Evolutionary conservation across 2,797 vertebrate genomes (phyloP).

Genomic region (Molossus molossus): DNA sequence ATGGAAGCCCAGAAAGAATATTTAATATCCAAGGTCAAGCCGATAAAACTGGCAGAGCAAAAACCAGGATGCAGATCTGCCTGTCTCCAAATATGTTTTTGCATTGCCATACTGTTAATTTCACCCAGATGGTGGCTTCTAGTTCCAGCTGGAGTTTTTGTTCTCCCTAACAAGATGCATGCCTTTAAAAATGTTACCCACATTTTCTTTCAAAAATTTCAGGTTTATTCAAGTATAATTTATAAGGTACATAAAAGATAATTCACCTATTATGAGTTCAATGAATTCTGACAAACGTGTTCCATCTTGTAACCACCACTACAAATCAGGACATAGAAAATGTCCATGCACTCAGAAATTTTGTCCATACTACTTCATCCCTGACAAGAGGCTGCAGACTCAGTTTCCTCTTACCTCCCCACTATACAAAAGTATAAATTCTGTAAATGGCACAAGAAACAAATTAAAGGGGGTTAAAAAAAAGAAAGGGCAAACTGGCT

Average conservation of each 20-base stretch:
- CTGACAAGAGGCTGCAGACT: background rate
- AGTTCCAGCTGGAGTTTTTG: background rate
- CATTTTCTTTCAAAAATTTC: background rate
- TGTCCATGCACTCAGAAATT: background rate
- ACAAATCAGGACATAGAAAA: background rate
- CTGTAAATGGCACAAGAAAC: background rate
- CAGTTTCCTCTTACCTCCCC: background rate
- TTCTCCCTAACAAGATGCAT: background rate
- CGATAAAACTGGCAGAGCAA: background rate
- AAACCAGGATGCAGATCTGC: background rate
- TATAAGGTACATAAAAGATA: background rate
- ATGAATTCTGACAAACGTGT: background rate
- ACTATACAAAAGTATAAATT: background rate
- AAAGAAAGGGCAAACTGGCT: background rate
- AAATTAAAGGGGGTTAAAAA: background rate
- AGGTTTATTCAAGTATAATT: background rate
- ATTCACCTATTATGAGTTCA: background rate
- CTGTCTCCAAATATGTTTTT: background rate
- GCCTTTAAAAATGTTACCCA: background rate
- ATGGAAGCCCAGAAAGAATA: background rate
- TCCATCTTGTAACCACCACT: background rate
- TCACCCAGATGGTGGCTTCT: background rate
- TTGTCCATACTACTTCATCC: background rate
- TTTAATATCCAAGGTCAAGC: constrained; percentile 16
- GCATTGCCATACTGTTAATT: background rate